Evolutionary conservation across 2,113 vertebrate genomes (phyloP).

Genomic region (Xenopus laevis): DNA sequence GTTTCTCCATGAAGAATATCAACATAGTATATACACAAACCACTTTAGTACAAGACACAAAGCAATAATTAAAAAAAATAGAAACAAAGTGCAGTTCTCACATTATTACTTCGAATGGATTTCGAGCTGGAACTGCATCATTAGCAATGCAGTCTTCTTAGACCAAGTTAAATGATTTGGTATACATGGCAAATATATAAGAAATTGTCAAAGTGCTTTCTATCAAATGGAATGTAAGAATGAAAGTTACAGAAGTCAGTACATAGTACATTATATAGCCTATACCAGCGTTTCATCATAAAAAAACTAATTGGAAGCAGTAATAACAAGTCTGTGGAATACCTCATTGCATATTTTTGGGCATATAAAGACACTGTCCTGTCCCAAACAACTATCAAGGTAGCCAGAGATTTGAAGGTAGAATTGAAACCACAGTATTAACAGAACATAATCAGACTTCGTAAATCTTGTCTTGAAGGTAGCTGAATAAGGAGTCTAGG

Average conservation of each 20-base stretch:
- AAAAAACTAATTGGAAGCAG: constrained; percentile 56
- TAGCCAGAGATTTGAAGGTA: constrained; percentile 51
- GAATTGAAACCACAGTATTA: constrained; percentile 21
- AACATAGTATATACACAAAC: constrained; percentile 32
- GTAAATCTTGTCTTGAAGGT: constrained; percentile 87
- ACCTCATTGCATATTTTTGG: constrained; percentile 58
- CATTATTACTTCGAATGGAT: constrained; percentile 37
- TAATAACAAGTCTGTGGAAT: constrained; percentile 45
- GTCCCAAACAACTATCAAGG: constrained; percentile 56
- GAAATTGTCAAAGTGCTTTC: constrained; percentile 49
- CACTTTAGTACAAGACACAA: constrained; percentile 24
- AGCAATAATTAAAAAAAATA: constrained; percentile 33
- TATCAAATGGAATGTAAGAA: constrained; percentile 55
- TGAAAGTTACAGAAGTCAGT: constrained; percentile 56
- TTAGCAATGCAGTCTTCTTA: constrained; percentile 2
- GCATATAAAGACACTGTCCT: constrained; percentile 51
- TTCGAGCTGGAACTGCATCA: not conserved
- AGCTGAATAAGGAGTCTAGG: constrained; percentile 90
- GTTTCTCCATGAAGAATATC: not conserved
- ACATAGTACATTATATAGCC: constrained; percentile 44
- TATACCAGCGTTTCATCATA: constrained; percentile 51
- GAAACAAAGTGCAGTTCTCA: constrained; percentile 41
- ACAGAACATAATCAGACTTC: constrained; percentile 71
- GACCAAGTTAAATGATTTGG: constrained; percentile 49
- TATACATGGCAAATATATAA: constrained; percentile 35